Evolutionary conservation across 1,140 invertebrate species (phyloP), one percentile per base, ranked within the genome.

Genomic region (Notospermus geniculatus): DNA sequence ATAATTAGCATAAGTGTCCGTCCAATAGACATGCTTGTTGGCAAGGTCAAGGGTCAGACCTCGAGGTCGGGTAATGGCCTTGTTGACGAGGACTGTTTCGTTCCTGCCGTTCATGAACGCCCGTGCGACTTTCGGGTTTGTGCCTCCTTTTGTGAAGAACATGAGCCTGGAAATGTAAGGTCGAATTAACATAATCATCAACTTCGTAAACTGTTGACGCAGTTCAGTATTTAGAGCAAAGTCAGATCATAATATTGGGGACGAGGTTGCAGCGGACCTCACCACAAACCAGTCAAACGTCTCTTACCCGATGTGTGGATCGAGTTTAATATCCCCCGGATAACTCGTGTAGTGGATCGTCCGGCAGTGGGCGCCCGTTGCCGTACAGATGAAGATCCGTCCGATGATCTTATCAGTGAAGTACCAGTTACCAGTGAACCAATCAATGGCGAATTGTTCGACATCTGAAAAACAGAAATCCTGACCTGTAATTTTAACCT

Each of bases 61-160:
- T 90, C 1, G 93, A 91, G 81, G 98, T 93, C 0, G 95, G 93
- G 94, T 95, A 95, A 77, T 98, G 96, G 0, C 97, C 77, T 86
- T 91, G 91, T 27, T 88, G 83, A 36, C 96, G 91, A 53, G 25
- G 17, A 63, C 95, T 90, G 87, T 83, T 52, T 90, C 74, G 1
- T 86, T 82, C 57, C n/a, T n/a, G 28, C 96, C 96, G 77, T 97
- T 89, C 17, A 98, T 78, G 74, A 90, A 88, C 0, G 92, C 90
- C 22, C 95, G 82, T 83, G 97, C 94, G 64, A 99, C 97, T 90
- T 73, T 88, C 89, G 43, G 92, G 89, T 0, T 97, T 88, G 80
- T 95, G 94, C 75, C 97, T 93, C 32, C 76, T 66, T 65, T 80
- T 25, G 64, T 63, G 52, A 72, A 71, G 63, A 71, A 75, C 50